Percentiles rank a stretch among this genome's conserved stretches.
These are phyloP conservation scores for Artibeus lituratus DNA, from an alignment of 2,797 vertebrate genomes.

Conservation along the genomic window DNA sequence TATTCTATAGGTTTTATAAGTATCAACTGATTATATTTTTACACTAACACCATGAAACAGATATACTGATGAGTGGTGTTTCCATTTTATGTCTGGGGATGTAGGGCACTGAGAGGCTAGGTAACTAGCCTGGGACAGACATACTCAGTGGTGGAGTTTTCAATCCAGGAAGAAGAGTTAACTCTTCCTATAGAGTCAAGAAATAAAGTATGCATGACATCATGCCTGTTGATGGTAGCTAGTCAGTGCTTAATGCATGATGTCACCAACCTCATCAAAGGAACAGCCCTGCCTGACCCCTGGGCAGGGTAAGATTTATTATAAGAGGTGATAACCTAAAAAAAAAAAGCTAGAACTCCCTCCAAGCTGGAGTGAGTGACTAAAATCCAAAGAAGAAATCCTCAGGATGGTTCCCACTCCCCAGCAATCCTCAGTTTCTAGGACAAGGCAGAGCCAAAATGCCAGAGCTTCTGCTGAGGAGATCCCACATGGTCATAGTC, in stretches of 20 bases:
- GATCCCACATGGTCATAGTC: accelerated
- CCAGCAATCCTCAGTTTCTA: neutral
- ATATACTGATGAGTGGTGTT: neutral
- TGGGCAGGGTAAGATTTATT: neutral
- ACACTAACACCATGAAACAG: neutral
- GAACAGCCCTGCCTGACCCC: neutral
- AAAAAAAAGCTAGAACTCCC: neutral
- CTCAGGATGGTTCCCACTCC: too few species aligned
- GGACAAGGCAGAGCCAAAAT: neutral
- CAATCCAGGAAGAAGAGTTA: neutral
- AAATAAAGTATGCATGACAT: neutral
- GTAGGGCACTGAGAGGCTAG: neutral
- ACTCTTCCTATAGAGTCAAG: too few species aligned
- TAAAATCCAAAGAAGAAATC: neutral
- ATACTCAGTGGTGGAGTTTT: neutral
- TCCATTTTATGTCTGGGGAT: neutral
- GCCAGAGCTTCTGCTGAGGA: neutral
- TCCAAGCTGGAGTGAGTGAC: neutral
- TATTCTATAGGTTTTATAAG: neutral
- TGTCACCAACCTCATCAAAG: neutral
- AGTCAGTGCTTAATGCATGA: accelerated
- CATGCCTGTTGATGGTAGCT: too few species aligned
- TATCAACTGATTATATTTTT: neutral
- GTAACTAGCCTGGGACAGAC: neutral
- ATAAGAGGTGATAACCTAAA: neutral